Evolutionary conservation across 2,888 invertebrate species (phyloP), one percentile per base, ranked within the genome.

Genomic region (Auanema sp.): DNA sequence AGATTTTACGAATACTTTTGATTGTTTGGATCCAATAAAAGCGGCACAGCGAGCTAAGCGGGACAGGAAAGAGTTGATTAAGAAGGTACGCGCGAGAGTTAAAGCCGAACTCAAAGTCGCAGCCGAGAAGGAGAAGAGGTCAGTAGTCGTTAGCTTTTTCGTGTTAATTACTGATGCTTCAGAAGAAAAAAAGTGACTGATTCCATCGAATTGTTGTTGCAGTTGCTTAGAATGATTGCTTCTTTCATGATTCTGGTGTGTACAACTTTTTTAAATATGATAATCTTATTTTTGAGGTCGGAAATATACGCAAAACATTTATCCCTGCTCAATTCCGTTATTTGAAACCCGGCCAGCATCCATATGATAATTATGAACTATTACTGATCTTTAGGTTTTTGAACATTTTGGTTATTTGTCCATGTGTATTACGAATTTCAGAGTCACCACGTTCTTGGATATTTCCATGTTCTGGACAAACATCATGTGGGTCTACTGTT

Each of bases 401-500:
- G n/a, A n/a, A 60, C 23, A 21, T 24, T 54, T 18, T 14, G 6
- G 33, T 33, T 33, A 33, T 5, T 33, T 33, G 16, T 44, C 21
- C n/a, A 14, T 43, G 14, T n/a, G n/a, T n/a, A n/a, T n/a, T 33
- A 21, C 12, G 5, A 14, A 43, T 62, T 71, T 10, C 63, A 79
- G 79, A 41, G 69, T 77, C 40, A 80, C 81, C 0, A 65, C 77
- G 2, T 72, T 75, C 43, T 63, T 81, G 11, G 81, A 81, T 53
- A 72, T 79, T 56, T 64, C 78, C 23, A 75, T 81, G 75, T 81
- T 81, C 68, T 79, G 78, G 80, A 71, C 77, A 63, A 78, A 75
- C 42, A 68, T 69, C 33, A 50, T 78, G 47, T 76, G 75, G 61
- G 78, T 71, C 14, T 77, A 76, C 16, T 79, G 76, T 54, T 67